Base-by-base conservation (phyloP, 2,113 vertebrate genomes). In the Willisornis vidua region DNA sequence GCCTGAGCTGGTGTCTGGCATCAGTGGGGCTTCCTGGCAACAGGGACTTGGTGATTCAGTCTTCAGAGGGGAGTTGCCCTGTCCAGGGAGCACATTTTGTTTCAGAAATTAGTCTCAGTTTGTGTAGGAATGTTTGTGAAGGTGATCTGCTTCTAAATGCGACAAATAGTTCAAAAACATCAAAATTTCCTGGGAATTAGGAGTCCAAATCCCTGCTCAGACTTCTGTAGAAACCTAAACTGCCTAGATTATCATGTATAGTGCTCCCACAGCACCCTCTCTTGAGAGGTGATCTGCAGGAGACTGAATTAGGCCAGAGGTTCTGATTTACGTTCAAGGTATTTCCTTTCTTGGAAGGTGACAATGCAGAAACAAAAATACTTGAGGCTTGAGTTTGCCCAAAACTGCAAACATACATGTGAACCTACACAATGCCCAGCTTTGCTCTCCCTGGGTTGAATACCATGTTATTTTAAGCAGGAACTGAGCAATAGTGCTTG, bases 121-220 rank as follows among this genome's bases (percentile, higher is more conserved):
- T 73, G 28, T n/a, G 23, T 10, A 65, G 28, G 15, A 45, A 85
- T 12, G 22, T 61, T 41, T 61, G 16, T 73, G 54, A 76, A 4
- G 3, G 43, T 1, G 4, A 35, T n/a, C 41, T 54, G 33, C 24
- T 87, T 87, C 57, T 65, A 61, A 90, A 87, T 0, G 0, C 49
- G 68, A 68, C 6, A 75, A 48, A 12, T 31, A 91, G 5, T 61
- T 76, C 19, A 82, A 65, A 52, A 79, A 2, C 3, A 5, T n/a
- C 57, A 75, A 89, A 71, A 61, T 19, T 19, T 77, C 18, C 24
- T 52, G 22, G 41, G 41, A 90, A 83, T 55, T 14, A n/a, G 19
- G 28, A 74, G 37, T 11, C 33, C 48, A 62, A 65, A 75, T 31
- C 12, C 49, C 37, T 67, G 28, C 68, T 57, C n/a, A 73, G 19